phyloP scores from a whole-genome alignment of 2,113 vertebrate species.

The Trematocara variabile region DNA sequence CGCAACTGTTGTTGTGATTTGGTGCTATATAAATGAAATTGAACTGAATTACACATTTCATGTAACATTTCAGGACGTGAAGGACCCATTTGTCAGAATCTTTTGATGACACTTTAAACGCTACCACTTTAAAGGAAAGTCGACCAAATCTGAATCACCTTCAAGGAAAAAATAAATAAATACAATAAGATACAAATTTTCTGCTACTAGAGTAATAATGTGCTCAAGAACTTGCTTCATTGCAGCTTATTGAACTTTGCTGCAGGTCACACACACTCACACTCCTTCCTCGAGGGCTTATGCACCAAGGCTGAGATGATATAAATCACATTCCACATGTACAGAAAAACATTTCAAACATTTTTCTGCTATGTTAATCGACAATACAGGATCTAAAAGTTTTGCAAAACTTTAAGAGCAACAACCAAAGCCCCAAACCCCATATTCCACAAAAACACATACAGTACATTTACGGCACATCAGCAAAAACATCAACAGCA shows the following conservation, averaged over 20 bases:
- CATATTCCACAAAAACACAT: background rate
- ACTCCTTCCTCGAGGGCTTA: background rate
- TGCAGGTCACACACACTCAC: background rate
- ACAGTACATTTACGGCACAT: background rate
- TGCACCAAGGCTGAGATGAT: background rate
- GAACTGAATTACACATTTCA: background rate
- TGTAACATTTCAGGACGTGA: background rate
- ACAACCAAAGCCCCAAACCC: background rate
- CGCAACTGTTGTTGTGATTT: background rate
- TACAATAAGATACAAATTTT: background rate
- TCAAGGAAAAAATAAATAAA: background rate
- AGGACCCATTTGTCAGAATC: background rate
- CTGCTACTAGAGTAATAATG: background rate
- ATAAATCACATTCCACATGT: background rate
- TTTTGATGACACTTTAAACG: background rate
- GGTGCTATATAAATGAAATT: background rate
- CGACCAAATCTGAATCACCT: background rate
- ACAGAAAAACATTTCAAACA: background rate
- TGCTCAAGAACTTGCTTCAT: background rate
- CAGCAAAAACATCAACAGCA: background rate
- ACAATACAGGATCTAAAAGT: background rate
- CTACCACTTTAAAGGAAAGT: background rate
- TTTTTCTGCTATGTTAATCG: background rate
- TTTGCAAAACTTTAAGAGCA: background rate
- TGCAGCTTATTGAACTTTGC: conserved; percentile 51